Conservation (phyloP, 1,140 invertebrate genomes). For the Zelostemma sp. region DNA sequence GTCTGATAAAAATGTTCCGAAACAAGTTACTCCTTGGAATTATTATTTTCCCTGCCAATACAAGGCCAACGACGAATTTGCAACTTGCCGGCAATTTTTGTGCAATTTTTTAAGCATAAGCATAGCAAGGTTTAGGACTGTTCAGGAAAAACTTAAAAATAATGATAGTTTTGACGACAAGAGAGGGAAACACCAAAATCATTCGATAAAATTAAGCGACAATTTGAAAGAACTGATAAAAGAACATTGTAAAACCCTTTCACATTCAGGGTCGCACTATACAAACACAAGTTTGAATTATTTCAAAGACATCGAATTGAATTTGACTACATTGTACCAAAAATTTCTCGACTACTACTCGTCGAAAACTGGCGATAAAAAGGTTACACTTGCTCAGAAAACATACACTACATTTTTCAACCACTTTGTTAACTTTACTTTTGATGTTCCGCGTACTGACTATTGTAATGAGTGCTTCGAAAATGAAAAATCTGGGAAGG, state of each 20-base stretch:
- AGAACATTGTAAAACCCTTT: conserved; percentile 14
- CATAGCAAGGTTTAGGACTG: neutral
- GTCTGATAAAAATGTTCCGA: too few relatives aligned
- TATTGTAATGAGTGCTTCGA: neutral
- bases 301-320: conserved; percentile 2
- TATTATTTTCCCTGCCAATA: neutral
- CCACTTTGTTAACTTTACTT: conserved; percentile 7
- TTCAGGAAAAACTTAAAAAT: conserved; percentile 6
- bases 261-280: conserved; percentile 17
- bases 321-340: neutral
- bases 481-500: neutral
- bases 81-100: neutral
- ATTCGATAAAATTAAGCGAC: conserved; percentile 5
- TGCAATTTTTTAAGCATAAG: neutral
- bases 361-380: neutral
- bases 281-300: conserved; percentile 6
- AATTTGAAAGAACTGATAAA: conserved; percentile 13
- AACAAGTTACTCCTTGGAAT: neutral
- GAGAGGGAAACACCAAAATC: conserved; percentile 6
- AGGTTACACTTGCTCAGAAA: neutral
- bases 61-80: neutral
- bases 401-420: conserved; percentile 9
- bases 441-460: conserved; percentile 6
- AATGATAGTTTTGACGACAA: conserved; percentile 1
- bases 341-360: conserved; percentile 1